phyloP scores from a whole-genome alignment of 1,140 invertebrate species.

The Scylla paramamosain region DNA sequence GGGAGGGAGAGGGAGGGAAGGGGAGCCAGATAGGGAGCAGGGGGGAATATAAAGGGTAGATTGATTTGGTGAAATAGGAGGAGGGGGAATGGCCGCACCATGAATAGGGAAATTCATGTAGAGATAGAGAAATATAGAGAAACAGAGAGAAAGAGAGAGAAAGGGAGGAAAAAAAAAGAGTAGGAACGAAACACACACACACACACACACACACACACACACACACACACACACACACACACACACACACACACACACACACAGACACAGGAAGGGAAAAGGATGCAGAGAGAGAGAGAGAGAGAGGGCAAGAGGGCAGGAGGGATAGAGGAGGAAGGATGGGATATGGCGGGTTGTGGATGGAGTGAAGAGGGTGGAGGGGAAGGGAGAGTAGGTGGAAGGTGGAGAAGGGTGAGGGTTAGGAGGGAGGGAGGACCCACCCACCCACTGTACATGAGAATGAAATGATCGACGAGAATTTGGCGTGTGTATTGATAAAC shows the following conservation, averaged over 20 bases:
- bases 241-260: conserved; percentile 23
- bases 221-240: conserved; percentile 16
- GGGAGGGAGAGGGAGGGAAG: not conserved
- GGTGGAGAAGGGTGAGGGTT: not conserved
- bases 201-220: conserved; percentile 7
- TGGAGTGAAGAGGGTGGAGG: not conserved
- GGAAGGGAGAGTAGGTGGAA: not conserved
- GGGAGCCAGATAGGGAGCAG: conserved; percentile 3
- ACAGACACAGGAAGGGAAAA: not conserved
- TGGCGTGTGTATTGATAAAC: not conserved
- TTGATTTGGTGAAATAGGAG: conserved; percentile 72
- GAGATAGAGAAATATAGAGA: conserved; percentile 67
- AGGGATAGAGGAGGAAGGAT: not conserved
- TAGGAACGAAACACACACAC: conserved; percentile 43
- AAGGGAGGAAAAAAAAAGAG: conserved; percentile 45
- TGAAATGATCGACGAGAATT: not conserved
- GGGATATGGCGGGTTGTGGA: not conserved
- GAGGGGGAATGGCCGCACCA: conserved; percentile 61
- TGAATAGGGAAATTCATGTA: conserved; percentile 71
- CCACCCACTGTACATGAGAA: not conserved
- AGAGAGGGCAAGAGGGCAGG: not conserved
- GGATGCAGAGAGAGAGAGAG: conserved; percentile 10
- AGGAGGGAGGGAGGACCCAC: no score
- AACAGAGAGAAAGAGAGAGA: conserved; percentile 41
- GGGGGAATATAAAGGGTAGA: conserved; percentile 66